These are phyloP conservation scores for Brenthis ino DNA, from an alignment of 2,888 invertebrate genomes.

Conservation along the genomic window DNA sequence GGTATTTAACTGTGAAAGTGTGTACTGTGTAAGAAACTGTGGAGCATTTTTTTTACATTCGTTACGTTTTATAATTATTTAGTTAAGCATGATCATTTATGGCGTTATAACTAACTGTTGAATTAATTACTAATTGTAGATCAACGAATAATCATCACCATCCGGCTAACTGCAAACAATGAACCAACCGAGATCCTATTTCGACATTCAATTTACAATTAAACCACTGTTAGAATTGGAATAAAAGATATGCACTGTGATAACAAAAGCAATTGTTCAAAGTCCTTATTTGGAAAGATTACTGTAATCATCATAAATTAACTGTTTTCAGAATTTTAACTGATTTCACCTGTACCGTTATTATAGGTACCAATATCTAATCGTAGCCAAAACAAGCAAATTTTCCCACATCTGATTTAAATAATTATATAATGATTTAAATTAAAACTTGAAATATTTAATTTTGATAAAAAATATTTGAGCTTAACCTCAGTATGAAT, in stretches of 20 bases:
- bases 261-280: constrained; percentile 36
- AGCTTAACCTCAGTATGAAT: too few relatives aligned
- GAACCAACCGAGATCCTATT: constrained; percentile 50
- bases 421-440: too few relatives aligned
- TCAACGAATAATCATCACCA: constrained; percentile 58
- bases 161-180: constrained; percentile 58
- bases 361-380: background rate
- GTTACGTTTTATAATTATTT: background rate
- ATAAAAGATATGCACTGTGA: constrained; percentile 38
- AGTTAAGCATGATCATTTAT: background rate
- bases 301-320: constrained; percentile 10
- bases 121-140: constrained; percentile 50
- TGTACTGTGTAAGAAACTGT: too few relatives aligned
- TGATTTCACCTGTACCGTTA: background rate
- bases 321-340: background rate
- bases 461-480: too few relatives aligned
- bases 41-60: too few relatives aligned
- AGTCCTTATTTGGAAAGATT: constrained; percentile 34
- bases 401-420: too few relatives aligned
- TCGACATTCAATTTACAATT: constrained; percentile 58
- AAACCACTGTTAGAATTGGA: constrained; percentile 48
- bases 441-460: too few relatives aligned
- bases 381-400: too few relatives aligned
- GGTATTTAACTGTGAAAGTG: too few relatives aligned
- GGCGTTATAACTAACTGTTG: constrained; percentile 33